Percentiles rank a stretch among this genome's conserved stretches.
Evolutionary conservation across 2,113 vertebrate genomes (phyloP).

Genomic region (Albula glossodonta): DNA sequence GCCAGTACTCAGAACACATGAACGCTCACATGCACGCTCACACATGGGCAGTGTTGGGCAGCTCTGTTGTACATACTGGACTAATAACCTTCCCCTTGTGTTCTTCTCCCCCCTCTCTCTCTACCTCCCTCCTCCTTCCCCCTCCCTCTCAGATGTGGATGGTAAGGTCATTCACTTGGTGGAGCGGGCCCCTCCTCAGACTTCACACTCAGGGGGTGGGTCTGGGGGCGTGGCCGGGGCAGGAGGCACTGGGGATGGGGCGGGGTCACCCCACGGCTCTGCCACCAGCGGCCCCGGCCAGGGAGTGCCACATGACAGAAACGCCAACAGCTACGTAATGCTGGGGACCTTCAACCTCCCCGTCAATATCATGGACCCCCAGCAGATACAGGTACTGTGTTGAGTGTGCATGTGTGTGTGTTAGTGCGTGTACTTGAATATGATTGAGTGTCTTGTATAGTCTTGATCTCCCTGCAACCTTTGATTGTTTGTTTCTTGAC

Average conservation of each 20-base stretch:
- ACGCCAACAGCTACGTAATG: constrained; percentile 92
- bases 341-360: constrained; percentile 91
- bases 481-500: too few relatives aligned
- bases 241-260: constrained; percentile 48
- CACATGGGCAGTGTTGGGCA: too few relatives aligned
- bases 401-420: not conserved
- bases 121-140: not conserved
- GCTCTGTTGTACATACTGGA: too few relatives aligned
- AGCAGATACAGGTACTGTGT: constrained; percentile 72
- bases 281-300: constrained; percentile 65
- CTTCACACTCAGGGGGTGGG: constrained; percentile 74
- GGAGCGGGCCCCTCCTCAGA: constrained; percentile 85
- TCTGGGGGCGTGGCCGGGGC: constrained; percentile 62
- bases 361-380: constrained; percentile 81
- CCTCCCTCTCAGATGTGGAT: constrained; percentile 75
- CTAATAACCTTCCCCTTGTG: not conserved
- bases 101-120: not conserved
- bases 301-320: constrained; percentile 80
- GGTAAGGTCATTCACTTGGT: constrained; percentile 92
- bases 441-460: not conserved
- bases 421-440: too few relatives aligned
- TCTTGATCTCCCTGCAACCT: too few relatives aligned
- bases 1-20: too few relatives aligned
- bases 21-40: too few relatives aligned
- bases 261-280: constrained; percentile 64